Evolutionary conservation across 2,797 vertebrate species (phyloP).

Genomic region (Lepus townsendii): DNA sequence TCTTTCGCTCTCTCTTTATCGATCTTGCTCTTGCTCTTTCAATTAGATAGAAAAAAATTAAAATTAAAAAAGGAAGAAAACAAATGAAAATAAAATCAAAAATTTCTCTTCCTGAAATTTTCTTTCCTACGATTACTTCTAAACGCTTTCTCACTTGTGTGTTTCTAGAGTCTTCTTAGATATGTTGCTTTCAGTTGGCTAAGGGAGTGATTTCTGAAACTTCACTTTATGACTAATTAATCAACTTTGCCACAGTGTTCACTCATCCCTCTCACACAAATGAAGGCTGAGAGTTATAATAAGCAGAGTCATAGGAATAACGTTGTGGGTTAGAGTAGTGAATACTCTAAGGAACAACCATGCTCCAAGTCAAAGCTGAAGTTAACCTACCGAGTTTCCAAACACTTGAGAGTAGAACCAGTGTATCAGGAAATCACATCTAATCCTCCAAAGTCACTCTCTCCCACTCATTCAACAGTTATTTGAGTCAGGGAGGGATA

Average conservation of each 20-base stretch:
- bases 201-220: slow-evolving; percentile 58
- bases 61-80: neutral
- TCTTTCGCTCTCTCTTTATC: too few relatives aligned
- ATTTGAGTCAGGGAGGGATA: neutral
- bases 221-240: neutral
- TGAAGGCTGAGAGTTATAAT: neutral
- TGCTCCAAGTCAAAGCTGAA: neutral
- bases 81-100: slow-evolving; percentile 52
- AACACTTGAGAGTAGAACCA: neutral
- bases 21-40: too few relatives aligned
- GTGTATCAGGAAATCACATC: neutral
- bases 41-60: too few relatives aligned
- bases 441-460: neutral
- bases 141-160: neutral
- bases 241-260: neutral
- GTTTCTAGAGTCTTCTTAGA: slow-evolving; percentile 38
- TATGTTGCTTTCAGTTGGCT: neutral
- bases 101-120: neutral
- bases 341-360: slow-evolving; percentile 10
- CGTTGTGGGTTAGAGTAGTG: neutral
- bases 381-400: neutral
- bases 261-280: slow-evolving; percentile 37
- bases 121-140: neutral
- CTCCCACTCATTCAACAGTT: neutral
- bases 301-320: neutral